phyloP scores from a whole-genome alignment of 2,113 vertebrate genomes.

The Tupaia chinensis region DNA sequence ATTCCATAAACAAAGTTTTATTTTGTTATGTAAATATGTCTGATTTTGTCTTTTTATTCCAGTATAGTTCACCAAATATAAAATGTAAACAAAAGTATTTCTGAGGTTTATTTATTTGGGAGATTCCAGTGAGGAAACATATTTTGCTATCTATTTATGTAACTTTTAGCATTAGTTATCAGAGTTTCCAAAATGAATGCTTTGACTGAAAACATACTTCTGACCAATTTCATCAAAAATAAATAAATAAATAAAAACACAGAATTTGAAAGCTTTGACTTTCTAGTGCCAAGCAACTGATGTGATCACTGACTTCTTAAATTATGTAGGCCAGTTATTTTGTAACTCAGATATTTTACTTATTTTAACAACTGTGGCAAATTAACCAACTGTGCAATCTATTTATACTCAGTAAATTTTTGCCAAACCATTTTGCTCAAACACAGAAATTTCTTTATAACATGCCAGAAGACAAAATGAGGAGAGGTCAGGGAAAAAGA shows the following conservation, averaged over 20 bases:
- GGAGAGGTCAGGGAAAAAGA: background rate
- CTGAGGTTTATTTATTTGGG: background rate
- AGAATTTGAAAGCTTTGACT: background rate
- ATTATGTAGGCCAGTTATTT: background rate
- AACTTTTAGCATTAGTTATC: slow-evolving; percentile 8
- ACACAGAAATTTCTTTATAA: background rate
- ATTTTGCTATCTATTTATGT: slow-evolving; percentile 21
- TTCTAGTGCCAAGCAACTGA: background rate
- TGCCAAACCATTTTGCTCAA: background rate
- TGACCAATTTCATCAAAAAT: background rate
- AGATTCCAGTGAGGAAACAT: background rate
- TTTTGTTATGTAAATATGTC: background rate
- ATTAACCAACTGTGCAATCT: background rate
- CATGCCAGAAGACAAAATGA: background rate
- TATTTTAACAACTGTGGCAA: slow-evolving; percentile 18
- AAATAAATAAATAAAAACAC: background rate
- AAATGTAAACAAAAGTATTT: background rate
- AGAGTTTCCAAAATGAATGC: slow-evolving; percentile 17
- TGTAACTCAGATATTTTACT: slow-evolving; percentile 15
- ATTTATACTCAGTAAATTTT: background rate
- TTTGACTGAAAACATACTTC: slow-evolving; percentile 4
- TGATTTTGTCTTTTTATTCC: background rate
- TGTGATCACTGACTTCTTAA: background rate
- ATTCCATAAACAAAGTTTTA: background rate
- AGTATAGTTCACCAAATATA: background rate